phyloP scores from a whole-genome alignment of 2,113 vertebrate species.

The Calonectris borealis region DNA sequence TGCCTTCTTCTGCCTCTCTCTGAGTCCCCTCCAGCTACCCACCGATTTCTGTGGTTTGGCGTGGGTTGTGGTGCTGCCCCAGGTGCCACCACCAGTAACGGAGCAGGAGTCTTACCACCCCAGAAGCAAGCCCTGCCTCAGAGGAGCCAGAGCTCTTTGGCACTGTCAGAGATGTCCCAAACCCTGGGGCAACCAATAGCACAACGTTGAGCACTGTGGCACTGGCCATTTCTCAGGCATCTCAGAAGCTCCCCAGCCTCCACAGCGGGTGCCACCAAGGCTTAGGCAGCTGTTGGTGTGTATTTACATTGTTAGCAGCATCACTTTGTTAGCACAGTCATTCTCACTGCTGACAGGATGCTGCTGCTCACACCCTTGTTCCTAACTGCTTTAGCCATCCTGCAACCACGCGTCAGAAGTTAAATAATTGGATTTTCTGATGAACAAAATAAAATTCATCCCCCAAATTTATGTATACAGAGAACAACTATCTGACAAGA shows the following conservation, averaged over 20 bases:
- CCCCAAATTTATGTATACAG: background rate
- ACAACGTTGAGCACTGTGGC: background rate
- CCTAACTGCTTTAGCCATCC: background rate
- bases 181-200: background rate
- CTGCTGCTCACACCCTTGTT: background rate
- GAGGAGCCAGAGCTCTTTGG: background rate
- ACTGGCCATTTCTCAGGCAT: background rate
- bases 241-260: background rate
- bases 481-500: background rate
- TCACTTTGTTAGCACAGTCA: background rate
- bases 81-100: background rate
- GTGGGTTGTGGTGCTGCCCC: rapidly evolving
- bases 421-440: background rate
- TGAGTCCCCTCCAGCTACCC: background rate
- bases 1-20: background rate
- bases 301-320: background rate
- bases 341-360: background rate
- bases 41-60: rapidly evolving
- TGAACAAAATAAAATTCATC: background rate
- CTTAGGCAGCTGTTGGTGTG: background rate
- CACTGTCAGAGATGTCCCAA: background rate
- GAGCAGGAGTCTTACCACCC: background rate
- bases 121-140: background rate
- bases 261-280: background rate
- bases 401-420: background rate